Conservation (phyloP, 2,888 invertebrate genomes). For the Prenolepis imparis region DNA sequence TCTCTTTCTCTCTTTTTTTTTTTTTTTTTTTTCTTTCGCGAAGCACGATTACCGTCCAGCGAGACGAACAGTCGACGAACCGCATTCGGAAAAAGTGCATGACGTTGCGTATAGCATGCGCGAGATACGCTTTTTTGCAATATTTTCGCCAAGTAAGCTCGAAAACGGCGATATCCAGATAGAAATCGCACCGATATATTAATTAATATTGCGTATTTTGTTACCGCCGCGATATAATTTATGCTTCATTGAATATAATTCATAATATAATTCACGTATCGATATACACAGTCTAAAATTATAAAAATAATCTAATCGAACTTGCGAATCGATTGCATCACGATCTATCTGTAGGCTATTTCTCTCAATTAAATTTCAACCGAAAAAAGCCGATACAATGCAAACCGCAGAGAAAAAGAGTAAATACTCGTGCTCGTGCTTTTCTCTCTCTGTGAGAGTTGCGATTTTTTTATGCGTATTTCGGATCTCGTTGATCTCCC, state of each 20-base stretch:
- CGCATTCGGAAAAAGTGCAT: constrained; percentile 20
- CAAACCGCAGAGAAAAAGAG: not conserved
- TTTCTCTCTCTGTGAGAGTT: not conserved
- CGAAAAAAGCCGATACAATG: constrained; percentile 2
- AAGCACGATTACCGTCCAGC: constrained; percentile 26
- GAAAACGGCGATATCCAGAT: constrained; percentile 4
- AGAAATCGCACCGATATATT: not conserved
- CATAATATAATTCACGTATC: constrained; percentile 5
- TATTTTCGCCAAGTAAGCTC: constrained; percentile 12
- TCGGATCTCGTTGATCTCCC: constrained; percentile 10
- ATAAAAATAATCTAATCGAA: constrained; percentile 22
- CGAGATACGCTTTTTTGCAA: not conserved
- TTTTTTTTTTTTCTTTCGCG: not conserved
- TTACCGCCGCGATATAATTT: constrained; percentile 31
- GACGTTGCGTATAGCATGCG: not conserved
- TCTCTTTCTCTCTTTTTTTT: not conserved
- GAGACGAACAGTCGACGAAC: constrained; percentile 28
- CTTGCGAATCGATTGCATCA: constrained; percentile 3
- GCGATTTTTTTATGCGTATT: not conserved
- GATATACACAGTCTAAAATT: constrained; percentile 11
- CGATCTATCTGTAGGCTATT: constrained; percentile 15
- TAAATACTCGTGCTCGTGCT: not conserved
- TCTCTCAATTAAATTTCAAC: constrained; percentile 6
- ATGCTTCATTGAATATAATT: constrained; percentile 34
- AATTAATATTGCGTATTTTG: constrained; percentile 13